A percentile compares a stretch with the other conserved stretches of the same genome.
Evolutionary conservation across 2,113 vertebrate genomes (phyloP).

Genomic region (Cryptomyrus ogoouensis): DNA sequence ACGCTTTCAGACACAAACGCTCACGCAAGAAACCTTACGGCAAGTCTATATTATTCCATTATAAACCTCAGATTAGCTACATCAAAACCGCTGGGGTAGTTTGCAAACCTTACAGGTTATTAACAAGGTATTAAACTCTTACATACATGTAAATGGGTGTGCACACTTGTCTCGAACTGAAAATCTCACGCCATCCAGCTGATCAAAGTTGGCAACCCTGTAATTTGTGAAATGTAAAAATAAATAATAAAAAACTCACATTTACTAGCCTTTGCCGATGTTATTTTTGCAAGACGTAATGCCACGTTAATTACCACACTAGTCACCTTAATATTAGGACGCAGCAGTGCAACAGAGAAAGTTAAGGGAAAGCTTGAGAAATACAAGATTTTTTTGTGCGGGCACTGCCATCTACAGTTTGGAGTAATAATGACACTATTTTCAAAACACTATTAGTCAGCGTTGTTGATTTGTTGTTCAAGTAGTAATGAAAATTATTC

Average conservation of each 20-base stretch:
- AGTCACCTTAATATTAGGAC: neutral
- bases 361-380: neutral
- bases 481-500: neutral
- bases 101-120: neutral
- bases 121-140: neutral
- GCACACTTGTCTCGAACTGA: neutral
- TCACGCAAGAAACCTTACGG: neutral
- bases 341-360: neutral
- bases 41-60: neutral
- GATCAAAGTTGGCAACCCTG: neutral
- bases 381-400: neutral
- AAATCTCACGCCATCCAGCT: neutral
- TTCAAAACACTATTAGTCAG: neutral
- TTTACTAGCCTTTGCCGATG: neutral
- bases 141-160: neutral
- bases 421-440: neutral
- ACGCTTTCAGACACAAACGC: neutral
- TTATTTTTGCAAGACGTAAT: neutral
- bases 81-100: neutral
- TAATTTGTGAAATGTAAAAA: neutral
- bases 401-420: conserved; percentile 1
- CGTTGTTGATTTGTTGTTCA: neutral
- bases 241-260: neutral
- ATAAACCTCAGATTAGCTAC: neutral
- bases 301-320: neutral